Percentiles rank a stretch among this genome's conserved stretches.
Conservation (phyloP, 1,140 invertebrate genomes). For the Helicorthomorpha holstii region DNA sequence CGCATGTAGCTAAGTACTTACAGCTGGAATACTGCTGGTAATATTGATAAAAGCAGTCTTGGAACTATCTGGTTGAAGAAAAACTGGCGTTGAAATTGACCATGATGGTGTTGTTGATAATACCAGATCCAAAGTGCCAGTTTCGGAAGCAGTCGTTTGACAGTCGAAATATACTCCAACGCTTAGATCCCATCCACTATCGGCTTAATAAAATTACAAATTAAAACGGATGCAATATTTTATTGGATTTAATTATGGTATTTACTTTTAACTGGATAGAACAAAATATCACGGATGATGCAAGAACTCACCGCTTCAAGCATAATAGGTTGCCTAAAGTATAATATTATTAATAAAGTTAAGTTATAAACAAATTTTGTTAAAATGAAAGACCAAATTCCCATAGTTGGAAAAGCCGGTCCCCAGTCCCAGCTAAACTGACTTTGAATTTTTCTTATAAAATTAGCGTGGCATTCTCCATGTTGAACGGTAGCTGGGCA, state of each 20-base stretch:
- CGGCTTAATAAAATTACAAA: too few species aligned
- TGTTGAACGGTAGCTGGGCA: constrained; percentile 61
- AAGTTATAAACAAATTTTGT: background rate
- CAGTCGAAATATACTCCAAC: too few species aligned
- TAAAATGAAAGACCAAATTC: constrained; percentile 51
- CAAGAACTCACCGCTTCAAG: too few species aligned
- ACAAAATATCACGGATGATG: too few species aligned
- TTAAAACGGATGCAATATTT: too few species aligned
- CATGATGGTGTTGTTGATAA: too few species aligned
- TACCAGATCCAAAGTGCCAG: too few species aligned
- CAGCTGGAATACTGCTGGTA: background rate
- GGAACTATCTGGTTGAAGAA: background rate
- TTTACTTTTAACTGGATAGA: too few species aligned
- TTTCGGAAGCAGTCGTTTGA: too few species aligned
- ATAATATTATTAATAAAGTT: background rate
- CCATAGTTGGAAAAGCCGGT: constrained; percentile 79
- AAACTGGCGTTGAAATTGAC: background rate
- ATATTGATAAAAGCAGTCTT: background rate
- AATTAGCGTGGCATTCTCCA: constrained; percentile 88
- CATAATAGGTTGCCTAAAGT: too few species aligned
- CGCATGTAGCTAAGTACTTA: background rate
- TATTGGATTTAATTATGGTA: too few species aligned
- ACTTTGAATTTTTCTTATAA: constrained; percentile 89
- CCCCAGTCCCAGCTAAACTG: constrained; percentile 99
- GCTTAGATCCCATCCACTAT: too few species aligned